Base-by-base conservation (phyloP, 2,797 vertebrate genomes). In the Sebastes taczanowskii region DNA sequence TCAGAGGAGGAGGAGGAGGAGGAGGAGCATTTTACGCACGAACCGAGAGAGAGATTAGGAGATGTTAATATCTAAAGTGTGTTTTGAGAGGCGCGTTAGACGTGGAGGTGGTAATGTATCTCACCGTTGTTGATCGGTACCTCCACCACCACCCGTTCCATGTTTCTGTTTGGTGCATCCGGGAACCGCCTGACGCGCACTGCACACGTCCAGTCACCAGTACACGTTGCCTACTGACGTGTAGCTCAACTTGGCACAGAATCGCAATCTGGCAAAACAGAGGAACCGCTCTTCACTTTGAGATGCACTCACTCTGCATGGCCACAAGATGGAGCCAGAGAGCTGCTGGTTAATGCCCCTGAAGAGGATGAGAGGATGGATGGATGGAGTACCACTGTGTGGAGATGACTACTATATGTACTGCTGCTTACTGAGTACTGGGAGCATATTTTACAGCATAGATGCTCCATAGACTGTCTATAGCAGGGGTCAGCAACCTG, bases 141-240 rank as follows among this genome's bases (percentile, higher is more conserved):
- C 56, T 95, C 94, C 90, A 93, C 91, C 86, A 88, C 93, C 66
- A 95, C 93, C 84, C 94, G 93, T 74, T 96, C 95, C 95, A 96
- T 96, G 92, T 92, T 88, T 89, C 80, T 91, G 90, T 80, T 52
- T 46, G 70, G 88, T 77, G 83, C 91, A 91, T 95, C 93, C 90
- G 92, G 92, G 93, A 89, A 94, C 93, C 90, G 86, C 80, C 88
- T 94, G 94, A 95, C 94, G 93, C 88, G 72, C 92, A 81, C 78
- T 73, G 91, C 85, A 96, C 95, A 95, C 95, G 95, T 95, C 94
- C 90, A 68, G 89, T 86, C 94, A 95, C 94, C 92, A 94, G 95
- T 95, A 95, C 93, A 91, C 84, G 94, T 94, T 93, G 83, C 88
- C 76, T 53, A 75, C 93, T 95, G 95, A 96, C 95, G 95, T 95